Evolutionary conservation across 2,888 invertebrate genomes (phyloP), one percentile per base, ranked within the genome.

Genomic region (Mesoligia furuncula): DNA sequence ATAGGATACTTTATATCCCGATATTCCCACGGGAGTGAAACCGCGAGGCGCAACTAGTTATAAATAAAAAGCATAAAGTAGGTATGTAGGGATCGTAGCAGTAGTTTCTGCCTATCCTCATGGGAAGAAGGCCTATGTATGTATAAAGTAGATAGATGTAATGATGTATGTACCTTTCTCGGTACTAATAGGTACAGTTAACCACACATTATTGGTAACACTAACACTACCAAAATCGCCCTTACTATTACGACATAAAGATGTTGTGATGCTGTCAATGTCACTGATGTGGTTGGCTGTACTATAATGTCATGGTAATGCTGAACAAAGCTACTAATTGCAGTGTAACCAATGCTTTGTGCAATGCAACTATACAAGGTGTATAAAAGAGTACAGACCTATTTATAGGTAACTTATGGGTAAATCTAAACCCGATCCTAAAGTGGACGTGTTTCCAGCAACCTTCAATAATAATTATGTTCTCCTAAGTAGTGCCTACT

Each of bases 401-500:
- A 7, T 20, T 7, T 45, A 15, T 67, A 48, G 20, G 8, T 24
- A 57, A 31, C 13, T n/a, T n/a, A 65, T 39, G 39, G n/a, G 2
- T 67, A n/a, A 15, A 15, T n/a, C n/a, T 45, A 54, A 64, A 45
- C 42, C 11, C 8, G 24, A 36, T 24, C 27, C 17, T 31, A 48
- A 39, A 65, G 39, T n/a, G 51, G 48, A 31, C 9, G 15, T 65
- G 59, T 66, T 48, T 45, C 4, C 31, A 62, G 36, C 59, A 36
- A 39, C 45, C 20, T 54, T 57, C 54, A 64, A 13, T 15, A 64
- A 13, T 15, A n/a, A n/a, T n/a, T n/a, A 48, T 24, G 31, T 15
- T 68, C 54, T 66, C 17, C 36, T 48, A 62, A 62, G 17, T 48
- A 69, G 31, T 24, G 57, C 66, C 61, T 62, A 36, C 57, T 36